Evolutionary conservation across 2,888 invertebrate species (phyloP).

Genomic region (Cataglyphis cursor): DNA sequence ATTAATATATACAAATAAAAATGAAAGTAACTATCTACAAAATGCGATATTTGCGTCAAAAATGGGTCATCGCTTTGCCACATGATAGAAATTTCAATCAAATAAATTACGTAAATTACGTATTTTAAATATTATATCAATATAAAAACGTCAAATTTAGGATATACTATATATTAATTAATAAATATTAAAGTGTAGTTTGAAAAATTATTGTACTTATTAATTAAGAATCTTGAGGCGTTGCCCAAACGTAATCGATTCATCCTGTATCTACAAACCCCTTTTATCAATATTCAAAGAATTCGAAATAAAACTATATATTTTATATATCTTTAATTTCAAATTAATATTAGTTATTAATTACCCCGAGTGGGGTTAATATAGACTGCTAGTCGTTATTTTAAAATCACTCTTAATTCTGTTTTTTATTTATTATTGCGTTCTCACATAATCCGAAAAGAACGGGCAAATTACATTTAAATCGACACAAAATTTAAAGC

Average conservation of each 20-base stretch:
- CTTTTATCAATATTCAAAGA: too few relatives aligned
- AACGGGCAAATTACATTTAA: not conserved
- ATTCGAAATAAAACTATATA: too few relatives aligned
- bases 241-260: too few relatives aligned
- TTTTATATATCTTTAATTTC: not conserved
- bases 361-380: not conserved
- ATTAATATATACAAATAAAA: not conserved
- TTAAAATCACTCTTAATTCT: not conserved
- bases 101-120: too few relatives aligned
- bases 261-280: too few relatives aligned
- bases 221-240: too few relatives aligned
- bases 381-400: not conserved
- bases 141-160: too few relatives aligned
- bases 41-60: not conserved
- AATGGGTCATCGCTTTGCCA: not conserved
- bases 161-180: too few relatives aligned
- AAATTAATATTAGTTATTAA: constrained; percentile 2
- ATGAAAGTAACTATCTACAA: not conserved
- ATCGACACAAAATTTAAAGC: not conserved
- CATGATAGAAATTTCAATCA: too few relatives aligned
- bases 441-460: not conserved
- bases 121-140: too few relatives aligned
- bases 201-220: too few relatives aligned
- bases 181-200: too few relatives aligned
- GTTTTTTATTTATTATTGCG: not conserved